A percentile compares a stretch with the other conserved stretches of the same genome.
Conservation (phyloP, 1,140 invertebrate species). For the Trichonephila clavipes region DNA sequence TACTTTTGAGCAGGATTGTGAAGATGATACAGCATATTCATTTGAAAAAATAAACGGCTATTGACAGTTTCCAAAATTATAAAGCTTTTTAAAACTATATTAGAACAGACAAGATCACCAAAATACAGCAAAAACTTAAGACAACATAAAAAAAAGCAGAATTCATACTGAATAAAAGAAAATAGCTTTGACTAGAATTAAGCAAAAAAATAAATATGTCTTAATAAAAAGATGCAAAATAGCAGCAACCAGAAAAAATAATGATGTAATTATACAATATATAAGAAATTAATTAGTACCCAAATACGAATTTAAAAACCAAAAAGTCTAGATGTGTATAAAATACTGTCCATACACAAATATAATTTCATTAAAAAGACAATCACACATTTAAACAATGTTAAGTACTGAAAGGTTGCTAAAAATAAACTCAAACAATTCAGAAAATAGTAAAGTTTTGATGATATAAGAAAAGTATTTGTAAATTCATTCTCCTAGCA, state of each 20-base stretch:
- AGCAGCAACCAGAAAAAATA: background rate
- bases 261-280: background rate
- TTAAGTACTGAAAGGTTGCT: background rate
- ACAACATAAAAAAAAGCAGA: background rate
- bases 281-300: background rate
- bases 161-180: background rate
- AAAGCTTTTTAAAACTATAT: background rate
- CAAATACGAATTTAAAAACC: background rate
- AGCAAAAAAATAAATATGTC: constrained; percentile 39
- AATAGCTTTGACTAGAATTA: constrained; percentile 68
- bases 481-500: no score
- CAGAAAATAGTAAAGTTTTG: no score
- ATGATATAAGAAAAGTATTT: no score
- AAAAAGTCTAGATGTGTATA: constrained; percentile 9
- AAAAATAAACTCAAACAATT: background rate
- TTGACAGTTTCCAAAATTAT: background rate
- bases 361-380: background rate
- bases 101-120: no score
- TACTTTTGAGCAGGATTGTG: background rate
- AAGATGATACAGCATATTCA: background rate
- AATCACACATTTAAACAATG: constrained; percentile 11
- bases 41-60: background rate
- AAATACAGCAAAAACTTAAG: no score
- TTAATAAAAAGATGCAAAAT: background rate
- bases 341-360: background rate